Conservation (phyloP, 2,113 vertebrate genomes). For the Electrona antarctica region DNA sequence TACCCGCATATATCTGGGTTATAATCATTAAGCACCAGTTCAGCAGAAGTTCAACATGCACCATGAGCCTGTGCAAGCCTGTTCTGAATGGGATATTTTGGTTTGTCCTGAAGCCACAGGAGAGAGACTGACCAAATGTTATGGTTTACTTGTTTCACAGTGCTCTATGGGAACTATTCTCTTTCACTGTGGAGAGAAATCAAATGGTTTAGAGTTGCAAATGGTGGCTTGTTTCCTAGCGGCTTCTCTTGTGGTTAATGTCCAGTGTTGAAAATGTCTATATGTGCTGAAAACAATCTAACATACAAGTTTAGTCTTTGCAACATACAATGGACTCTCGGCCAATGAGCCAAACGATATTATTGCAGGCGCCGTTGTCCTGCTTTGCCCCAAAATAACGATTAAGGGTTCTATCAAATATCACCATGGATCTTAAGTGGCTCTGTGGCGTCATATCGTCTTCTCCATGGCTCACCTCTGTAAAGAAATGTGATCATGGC, state of each 20-base stretch:
- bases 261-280: slow-evolving; percentile 59
- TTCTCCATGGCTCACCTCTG: slow-evolving; percentile 41
- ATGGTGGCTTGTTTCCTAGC: slow-evolving; percentile 54
- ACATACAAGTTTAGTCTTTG: slow-evolving; percentile 30
- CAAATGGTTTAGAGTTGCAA: slow-evolving; percentile 70
- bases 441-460: slow-evolving; percentile 56
- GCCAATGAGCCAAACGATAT: slow-evolving; percentile 33
- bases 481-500: slow-evolving; percentile 62
- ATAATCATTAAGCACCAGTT: slow-evolving; percentile 77
- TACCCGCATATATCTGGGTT: slow-evolving; percentile 71
- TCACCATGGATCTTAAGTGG: slow-evolving; percentile 64
- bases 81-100: slow-evolving; percentile 60
- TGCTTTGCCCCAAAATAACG: slow-evolving; percentile 68
- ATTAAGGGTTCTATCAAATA: slow-evolving; percentile 75
- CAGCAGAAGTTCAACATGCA: slow-evolving; percentile 72
- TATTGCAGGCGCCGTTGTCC: slow-evolving; percentile 66
- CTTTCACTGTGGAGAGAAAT: slow-evolving; percentile 60
- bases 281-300: slow-evolving; percentile 53
- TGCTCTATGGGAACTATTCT: slow-evolving; percentile 62
- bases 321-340: slow-evolving; percentile 29
- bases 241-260: slow-evolving; percentile 39
- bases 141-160: slow-evolving; percentile 69
- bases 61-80: slow-evolving; percentile 50
- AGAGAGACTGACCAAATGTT: slow-evolving; percentile 70
- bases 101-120: slow-evolving; percentile 62